Conservation (phyloP, 1,140 invertebrate species). For the Meloidogyne exigua region DNA sequence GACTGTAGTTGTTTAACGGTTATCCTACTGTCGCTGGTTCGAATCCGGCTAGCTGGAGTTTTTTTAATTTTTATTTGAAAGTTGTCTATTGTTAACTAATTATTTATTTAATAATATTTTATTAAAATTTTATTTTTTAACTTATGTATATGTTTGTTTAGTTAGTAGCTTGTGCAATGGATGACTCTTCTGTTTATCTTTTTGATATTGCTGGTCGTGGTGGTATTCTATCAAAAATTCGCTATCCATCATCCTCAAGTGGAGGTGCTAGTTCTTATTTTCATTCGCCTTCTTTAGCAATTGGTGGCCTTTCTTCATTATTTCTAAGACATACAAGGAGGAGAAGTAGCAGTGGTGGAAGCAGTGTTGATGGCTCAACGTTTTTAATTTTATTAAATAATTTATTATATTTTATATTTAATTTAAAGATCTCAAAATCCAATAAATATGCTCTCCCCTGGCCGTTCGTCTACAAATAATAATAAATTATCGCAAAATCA, state of each 20-base stretch:
- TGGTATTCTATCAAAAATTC: conserved; percentile 40
- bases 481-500: background rate
- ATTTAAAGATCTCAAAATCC: background rate
- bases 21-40: conserved; percentile 21
- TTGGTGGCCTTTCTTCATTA: conserved; percentile 20
- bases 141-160: conserved; percentile 34
- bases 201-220: conserved; percentile 47
- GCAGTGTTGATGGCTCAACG: background rate
- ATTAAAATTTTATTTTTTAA: no score
- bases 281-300: conserved; percentile 1
- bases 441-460: background rate
- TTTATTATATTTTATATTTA: no score
- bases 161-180: conserved; percentile 45
- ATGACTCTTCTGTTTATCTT: conserved; percentile 32
- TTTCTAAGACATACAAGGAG: background rate
- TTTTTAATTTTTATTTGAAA: background rate
- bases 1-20: conserved; percentile 46
- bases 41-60: conserved; percentile 24
- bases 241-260: conserved; percentile 14
- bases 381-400: background rate
- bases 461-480: conserved; percentile 1
- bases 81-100: no score
- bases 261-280: conserved; percentile 13
- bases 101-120: no score
- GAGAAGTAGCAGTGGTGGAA: conserved; percentile 22